phyloP scores from a whole-genome alignment of 2,113 vertebrate species.

The Acanthisitta chloris region DNA sequence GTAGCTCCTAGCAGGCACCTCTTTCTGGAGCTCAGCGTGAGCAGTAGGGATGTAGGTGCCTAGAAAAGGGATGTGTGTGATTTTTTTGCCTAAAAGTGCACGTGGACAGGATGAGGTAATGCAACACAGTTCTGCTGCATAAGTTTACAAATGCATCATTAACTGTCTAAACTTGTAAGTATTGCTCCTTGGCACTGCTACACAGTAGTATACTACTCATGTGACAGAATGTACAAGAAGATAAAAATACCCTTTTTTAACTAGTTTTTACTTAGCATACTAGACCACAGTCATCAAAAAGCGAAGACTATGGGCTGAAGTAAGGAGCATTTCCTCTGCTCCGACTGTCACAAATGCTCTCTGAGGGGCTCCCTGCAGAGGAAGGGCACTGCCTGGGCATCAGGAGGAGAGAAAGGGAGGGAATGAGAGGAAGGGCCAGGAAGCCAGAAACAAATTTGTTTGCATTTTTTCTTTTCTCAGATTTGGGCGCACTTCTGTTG shows the following conservation, averaged over 20 bases:
- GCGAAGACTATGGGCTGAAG: not conserved
- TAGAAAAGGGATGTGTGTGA: not conserved
- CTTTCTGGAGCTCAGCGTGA: not conserved
- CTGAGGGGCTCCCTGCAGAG: not conserved
- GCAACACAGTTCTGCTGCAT: not conserved
- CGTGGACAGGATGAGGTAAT: not conserved
- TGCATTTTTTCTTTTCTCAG: not conserved
- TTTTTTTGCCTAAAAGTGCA: not conserved
- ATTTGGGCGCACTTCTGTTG: not conserved
- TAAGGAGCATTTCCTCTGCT: not conserved
- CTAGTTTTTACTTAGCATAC: not conserved
- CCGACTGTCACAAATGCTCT: not conserved
- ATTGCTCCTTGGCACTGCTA: not conserved
- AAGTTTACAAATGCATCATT: not conserved
- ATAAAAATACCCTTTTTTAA: not conserved
- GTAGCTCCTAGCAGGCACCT: not conserved
- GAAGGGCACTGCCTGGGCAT: not conserved
- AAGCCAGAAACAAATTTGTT: not conserved
- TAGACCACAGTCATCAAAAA: not conserved
- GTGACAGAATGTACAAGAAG: not conserved
- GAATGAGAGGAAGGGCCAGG: not conserved
- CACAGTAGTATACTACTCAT: not conserved
- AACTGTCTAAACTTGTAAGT: not conserved
- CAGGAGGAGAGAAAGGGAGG: not conserved
- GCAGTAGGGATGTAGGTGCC: not conserved